phyloP scores from a whole-genome alignment of 2,888 invertebrate species.

The Antheraea assamensis region DNA sequence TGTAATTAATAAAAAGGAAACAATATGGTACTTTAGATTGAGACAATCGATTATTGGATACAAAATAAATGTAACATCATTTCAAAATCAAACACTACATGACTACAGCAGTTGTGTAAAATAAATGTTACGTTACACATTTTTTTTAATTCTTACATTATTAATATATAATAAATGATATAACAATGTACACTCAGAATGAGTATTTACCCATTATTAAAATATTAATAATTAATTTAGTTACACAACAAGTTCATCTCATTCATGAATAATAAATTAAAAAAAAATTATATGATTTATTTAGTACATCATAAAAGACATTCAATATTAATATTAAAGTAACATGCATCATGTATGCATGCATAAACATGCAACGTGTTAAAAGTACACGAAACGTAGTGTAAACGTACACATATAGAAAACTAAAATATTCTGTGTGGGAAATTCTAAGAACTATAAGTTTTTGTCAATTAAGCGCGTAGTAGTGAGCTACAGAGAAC shows the following conservation, averaged over 20 bases:
- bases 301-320: neutral
- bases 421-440: neutral
- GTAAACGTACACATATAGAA: neutral
- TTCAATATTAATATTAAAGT: neutral
- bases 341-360: too few relatives aligned
- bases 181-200: neutral
- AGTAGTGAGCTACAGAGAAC: neutral
- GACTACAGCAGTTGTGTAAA: neutral
- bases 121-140: neutral
- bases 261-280: too few relatives aligned
- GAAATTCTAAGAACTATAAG: neutral
- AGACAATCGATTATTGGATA: neutral
- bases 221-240: too few relatives aligned
- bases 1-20: neutral
- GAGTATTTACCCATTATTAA: neutral
- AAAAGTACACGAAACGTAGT: neutral
- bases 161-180: neutral
- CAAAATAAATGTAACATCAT: too few relatives aligned
- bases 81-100: too few relatives aligned
- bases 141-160: too few relatives aligned
- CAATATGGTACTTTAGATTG: neutral
- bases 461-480: neutral
- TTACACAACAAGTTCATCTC: too few relatives aligned
- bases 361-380: neutral
- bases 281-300: too few relatives aligned